These are phyloP conservation scores for Chrysomallon squamiferum DNA, from an alignment of 1,140 invertebrate genomes.

Conservation along the genomic window DNA sequence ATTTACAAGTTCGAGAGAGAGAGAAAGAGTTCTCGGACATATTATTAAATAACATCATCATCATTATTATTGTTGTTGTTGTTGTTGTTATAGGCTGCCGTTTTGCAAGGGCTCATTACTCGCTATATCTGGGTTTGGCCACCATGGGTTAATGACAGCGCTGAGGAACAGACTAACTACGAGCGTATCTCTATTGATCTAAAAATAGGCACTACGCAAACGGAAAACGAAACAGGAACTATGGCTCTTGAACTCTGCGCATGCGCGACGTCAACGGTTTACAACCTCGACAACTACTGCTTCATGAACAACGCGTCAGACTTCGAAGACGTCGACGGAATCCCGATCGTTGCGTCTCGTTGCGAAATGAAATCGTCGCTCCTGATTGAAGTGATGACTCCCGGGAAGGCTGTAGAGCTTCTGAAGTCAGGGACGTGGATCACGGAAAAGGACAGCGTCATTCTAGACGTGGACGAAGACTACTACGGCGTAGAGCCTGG, in stretches of 20 bases:
- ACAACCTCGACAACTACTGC: neutral
- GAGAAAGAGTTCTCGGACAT: too few species aligned
- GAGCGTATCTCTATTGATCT: conserved; percentile 14
- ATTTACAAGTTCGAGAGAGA: too few species aligned
- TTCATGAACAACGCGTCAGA: too few species aligned
- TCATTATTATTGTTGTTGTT: too few species aligned
- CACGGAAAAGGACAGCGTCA: conserved; percentile 21
- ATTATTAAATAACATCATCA: too few species aligned
- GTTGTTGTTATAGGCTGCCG: conserved; percentile 32
- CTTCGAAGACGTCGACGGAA: conserved; percentile 24
- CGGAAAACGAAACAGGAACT: neutral
- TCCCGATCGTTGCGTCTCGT: too few species aligned
- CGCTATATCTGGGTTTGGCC: conserved; percentile 51
- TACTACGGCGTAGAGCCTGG: conserved; percentile 45
- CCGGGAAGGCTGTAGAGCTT: conserved; percentile 18
- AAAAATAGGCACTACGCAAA: neutral
- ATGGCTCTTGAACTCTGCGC: neutral
- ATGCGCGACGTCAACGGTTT: neutral
- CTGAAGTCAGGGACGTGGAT: conserved; percentile 15
- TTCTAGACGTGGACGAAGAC: conserved; percentile 53
- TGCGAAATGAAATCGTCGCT: too few species aligned
- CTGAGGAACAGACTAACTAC: conserved; percentile 6
- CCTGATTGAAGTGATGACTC: too few species aligned
- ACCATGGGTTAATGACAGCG: conserved; percentile 41
- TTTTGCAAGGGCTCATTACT: conserved; percentile 37